Conservation (phyloP, 2,797 vertebrate species). For the Linurgus olivaceus region DNA sequence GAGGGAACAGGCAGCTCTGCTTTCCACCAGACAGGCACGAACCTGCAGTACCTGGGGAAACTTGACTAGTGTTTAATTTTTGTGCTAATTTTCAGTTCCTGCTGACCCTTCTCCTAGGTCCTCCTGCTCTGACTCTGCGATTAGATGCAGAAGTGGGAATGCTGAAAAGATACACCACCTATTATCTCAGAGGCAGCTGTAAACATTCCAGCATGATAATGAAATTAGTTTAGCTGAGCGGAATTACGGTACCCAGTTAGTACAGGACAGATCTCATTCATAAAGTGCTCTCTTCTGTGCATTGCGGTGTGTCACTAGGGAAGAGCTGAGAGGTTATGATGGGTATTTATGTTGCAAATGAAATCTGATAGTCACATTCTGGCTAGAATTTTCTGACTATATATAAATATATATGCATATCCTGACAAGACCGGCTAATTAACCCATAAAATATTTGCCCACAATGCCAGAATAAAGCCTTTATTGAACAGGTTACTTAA, state of each 20-base stretch:
- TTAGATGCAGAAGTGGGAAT: slow-evolving; percentile 33
- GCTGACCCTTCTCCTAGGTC: slow-evolving; percentile 31
- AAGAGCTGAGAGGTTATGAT: neutral
- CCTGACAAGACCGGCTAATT: slow-evolving; percentile 38
- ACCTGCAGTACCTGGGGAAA: slow-evolving; percentile 16
- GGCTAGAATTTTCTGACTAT: slow-evolving; percentile 25
- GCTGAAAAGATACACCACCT: slow-evolving; percentile 31
- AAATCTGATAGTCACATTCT: slow-evolving; percentile 40
- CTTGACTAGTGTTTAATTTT: neutral
- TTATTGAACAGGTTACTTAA: slow-evolving; percentile 48
- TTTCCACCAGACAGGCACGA: neutral
- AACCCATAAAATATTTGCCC: slow-evolving; percentile 38
- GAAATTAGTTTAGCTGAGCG: slow-evolving; percentile 48
- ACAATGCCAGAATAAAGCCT: slow-evolving; percentile 26
- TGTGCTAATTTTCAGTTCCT: slow-evolving; percentile 27
- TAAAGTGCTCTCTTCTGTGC: slow-evolving; percentile 10
- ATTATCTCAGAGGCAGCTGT: slow-evolving; percentile 43
- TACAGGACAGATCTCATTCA: slow-evolving; percentile 3
- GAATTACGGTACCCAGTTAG: slow-evolving; percentile 25
- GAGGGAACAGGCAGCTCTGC: neutral
- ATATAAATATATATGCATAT: neutral
- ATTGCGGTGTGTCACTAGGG: neutral
- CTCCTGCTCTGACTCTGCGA: neutral
- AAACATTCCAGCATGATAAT: slow-evolving; percentile 58
- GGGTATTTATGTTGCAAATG: slow-evolving; percentile 24